A percentile compares a stretch with the other conserved stretches of the same genome.
phyloP scores from a whole-genome alignment of 2,797 vertebrate species.

The Zalophus californianus region DNA sequence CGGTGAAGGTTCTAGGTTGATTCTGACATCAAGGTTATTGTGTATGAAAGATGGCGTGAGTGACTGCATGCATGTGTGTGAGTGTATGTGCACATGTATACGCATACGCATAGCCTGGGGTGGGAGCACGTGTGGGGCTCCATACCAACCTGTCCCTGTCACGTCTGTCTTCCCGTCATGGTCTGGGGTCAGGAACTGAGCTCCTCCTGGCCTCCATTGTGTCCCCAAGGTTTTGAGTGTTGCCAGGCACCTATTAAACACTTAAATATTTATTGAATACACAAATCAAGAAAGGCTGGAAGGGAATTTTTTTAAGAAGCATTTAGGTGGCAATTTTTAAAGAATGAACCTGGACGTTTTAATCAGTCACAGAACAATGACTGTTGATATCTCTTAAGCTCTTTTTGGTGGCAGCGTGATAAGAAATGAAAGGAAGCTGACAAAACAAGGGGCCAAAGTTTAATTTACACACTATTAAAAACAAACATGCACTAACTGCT shows the following conservation, averaged over 20 bases:
- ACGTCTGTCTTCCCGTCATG: no score
- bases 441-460: neutral
- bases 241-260: neutral
- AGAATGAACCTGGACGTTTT: conserved; percentile 63
- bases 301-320: neutral
- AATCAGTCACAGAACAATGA: conserved; percentile 33
- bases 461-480: neutral
- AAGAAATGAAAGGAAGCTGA: conserved; percentile 47
- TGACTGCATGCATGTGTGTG: fast-evolving
- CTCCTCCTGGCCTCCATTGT: neutral
- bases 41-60: neutral
- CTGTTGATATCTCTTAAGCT: conserved; percentile 32
- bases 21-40: fast-evolving
- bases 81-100: fast-evolving
- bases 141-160: fast-evolving
- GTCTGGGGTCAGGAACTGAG: neutral
- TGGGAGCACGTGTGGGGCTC: neutral
- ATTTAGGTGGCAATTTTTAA: conserved; percentile 19
- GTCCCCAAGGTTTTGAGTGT: neutral
- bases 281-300: conserved; percentile 49
- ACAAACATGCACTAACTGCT: neutral
- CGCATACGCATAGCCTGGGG: fast-evolving
- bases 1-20: neutral
- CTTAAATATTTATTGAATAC: conserved; percentile 21
- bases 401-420: conserved; percentile 42